These are phyloP conservation scores for Ophion costatus DNA, from an alignment of 2,888 invertebrate genomes.

Conservation along the genomic window DNA sequence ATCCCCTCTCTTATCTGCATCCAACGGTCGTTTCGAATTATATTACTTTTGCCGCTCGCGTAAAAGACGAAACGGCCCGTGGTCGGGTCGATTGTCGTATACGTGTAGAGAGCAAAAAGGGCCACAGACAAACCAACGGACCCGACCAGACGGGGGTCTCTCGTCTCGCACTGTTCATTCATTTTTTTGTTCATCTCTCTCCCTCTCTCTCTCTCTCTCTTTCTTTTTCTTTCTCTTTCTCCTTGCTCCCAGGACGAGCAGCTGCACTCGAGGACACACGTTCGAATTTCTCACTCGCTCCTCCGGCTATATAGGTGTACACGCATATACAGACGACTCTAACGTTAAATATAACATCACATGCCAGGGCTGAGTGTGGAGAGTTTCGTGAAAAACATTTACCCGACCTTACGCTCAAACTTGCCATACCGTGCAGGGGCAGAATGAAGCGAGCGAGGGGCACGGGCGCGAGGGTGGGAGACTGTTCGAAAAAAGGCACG, in stretches of 20 bases:
- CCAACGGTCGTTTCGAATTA: slow-evolving; percentile 42
- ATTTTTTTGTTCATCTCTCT: slow-evolving; percentile 53
- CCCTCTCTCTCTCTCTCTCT: background rate
- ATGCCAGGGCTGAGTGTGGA: background rate
- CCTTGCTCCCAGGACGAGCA: slow-evolving; percentile 62
- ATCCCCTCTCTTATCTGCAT: slow-evolving; percentile 13
- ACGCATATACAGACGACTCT: background rate
- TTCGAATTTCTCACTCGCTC: slow-evolving; percentile 56
- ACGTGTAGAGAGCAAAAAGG: slow-evolving; percentile 35
- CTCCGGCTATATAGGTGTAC: background rate
- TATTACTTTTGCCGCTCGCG: slow-evolving; percentile 18
- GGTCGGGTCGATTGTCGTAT: slow-evolving; percentile 11
- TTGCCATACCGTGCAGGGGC: background rate
- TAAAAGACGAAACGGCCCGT: background rate
- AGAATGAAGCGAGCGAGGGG: too few species aligned
- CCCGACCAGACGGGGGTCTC: slow-evolving; percentile 54
- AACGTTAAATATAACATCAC: background rate
- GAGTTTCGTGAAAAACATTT: slow-evolving; percentile 30
- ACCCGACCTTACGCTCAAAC: background rate
- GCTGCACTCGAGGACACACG: slow-evolving; percentile 63
- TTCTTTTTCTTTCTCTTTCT: slow-evolving; percentile 27
- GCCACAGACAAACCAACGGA: slow-evolving; percentile 34
- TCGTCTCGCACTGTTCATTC: slow-evolving; percentile 56
- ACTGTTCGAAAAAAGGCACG: too few species aligned
- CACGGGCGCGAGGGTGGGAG: too few species aligned